phyloP scores from a whole-genome alignment of 2,113 vertebrate genomes.

The Scatophagus argus region DNA sequence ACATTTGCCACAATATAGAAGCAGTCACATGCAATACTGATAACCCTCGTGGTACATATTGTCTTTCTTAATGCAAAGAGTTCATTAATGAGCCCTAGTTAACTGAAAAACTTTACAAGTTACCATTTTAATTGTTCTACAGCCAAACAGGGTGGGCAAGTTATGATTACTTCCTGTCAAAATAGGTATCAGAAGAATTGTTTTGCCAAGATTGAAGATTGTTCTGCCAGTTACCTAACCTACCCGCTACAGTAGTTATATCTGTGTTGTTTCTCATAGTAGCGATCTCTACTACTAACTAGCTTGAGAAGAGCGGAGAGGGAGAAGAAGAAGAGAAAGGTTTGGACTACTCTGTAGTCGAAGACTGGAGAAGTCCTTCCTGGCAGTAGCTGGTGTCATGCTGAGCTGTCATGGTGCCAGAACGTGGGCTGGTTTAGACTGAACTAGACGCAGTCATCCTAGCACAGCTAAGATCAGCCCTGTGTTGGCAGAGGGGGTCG shows the following conservation, averaged over 20 bases:
- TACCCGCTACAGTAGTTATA: neutral
- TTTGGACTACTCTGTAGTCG: neutral
- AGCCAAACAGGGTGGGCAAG: neutral
- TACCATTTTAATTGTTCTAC: neutral
- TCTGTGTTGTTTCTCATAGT: neutral
- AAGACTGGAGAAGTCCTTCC: conserved; percentile 1
- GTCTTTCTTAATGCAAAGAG: neutral
- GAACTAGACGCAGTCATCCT: conserved; percentile 19
- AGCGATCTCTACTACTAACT: neutral
- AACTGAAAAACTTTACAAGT: neutral
- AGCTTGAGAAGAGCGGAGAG: neutral
- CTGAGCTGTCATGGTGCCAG: conserved; percentile 43
- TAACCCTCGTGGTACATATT: neutral
- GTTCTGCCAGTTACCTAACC: neutral
- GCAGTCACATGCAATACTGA: neutral
- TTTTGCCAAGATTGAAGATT: neutral
- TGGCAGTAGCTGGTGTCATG: conserved; percentile 39
- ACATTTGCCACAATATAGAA: neutral
- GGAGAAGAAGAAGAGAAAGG: neutral
- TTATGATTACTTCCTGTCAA: neutral
- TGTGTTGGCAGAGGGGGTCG: conserved; percentile 32
- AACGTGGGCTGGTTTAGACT: conserved; percentile 22
- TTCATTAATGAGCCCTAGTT: neutral
- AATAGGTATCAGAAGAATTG: neutral
- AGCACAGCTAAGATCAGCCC: neutral